A percentile compares a stretch with the other conserved stretches of the same genome.
Conservation (phyloP, 2,888 invertebrate genomes). For the Mesochorus sp. region DNA sequence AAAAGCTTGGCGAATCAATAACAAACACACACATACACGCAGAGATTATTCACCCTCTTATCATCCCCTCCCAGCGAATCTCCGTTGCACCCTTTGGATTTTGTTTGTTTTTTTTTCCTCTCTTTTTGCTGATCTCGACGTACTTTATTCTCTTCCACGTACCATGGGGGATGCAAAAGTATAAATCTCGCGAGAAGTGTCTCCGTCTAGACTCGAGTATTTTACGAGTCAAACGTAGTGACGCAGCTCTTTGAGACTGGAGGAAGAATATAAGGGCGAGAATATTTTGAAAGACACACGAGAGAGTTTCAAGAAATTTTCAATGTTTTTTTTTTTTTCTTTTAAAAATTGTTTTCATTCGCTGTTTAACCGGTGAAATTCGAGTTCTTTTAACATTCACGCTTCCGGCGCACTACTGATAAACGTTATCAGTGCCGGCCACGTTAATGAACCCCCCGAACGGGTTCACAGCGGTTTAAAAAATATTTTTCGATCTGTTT, state of each 20-base stretch:
- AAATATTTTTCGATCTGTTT: neutral
- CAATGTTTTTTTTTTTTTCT: no score
- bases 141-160: neutral
- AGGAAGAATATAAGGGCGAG: neutral
- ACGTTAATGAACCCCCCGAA: neutral
- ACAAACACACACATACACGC: neutral
- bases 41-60: slow-evolving; percentile 9
- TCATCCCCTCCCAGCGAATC: neutral
- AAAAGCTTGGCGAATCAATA: slow-evolving; percentile 34
- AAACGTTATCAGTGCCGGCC: slow-evolving; percentile 4
- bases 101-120: neutral
- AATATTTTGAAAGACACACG: neutral
- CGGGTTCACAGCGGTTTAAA: slow-evolving; percentile 9
- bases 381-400: neutral
- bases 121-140: neutral
- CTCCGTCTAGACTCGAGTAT: neutral
- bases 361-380: neutral
- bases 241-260: neutral
- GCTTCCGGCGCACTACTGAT: neutral
- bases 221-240: neutral
- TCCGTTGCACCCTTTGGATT: neutral
- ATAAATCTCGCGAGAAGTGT: neutral
- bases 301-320: no score
- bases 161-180: neutral
- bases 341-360: no score